Evolutionary conservation across 2,888 invertebrate genomes (phyloP), one percentile per base, ranked within the genome.

Genomic region (Microctonus brassicae): DNA sequence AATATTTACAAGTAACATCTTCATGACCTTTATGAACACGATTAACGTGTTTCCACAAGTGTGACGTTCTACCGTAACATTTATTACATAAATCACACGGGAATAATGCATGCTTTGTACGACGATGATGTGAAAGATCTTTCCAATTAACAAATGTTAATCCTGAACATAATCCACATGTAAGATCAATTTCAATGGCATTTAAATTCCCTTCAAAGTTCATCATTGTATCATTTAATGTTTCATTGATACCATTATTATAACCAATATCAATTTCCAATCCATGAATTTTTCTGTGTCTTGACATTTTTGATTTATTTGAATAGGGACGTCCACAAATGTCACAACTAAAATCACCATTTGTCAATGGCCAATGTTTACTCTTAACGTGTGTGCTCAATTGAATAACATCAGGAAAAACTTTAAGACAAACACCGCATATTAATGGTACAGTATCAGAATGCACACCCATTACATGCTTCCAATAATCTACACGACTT

Each of bases 31-130:
- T 89, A 79, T 91, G 91, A 11, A 90, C 88, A 53, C 91, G 86
- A 77, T 91, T 91, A 1, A 91, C 91, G 78, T 91, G 91, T 78
- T 91, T 91, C 91, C 91, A 91, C 11, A 91, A 79, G 77, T 91
- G 91, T 10, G 91, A 91, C 26, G 90, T 91, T 11, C 91, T 84
- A 0, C 91, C 91, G 76, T 91, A 91, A 76, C 89, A 91, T 78
- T 91, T 91, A 76, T 89, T 90, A 78, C 91, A 91, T 7, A 91
- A 82, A 83, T 91, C 91, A 77, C 91, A 91, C 6, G 91, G 91
- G 77, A 90, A 91, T 9, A 90, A 88, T 34, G 88, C 88, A 78
- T 91, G 91, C 34, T 87, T 83, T 42, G 87, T 86, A 42, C 90
- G 83, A 11, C 90, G 84, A 77, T 91, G 91, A 67, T 89, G 87